Conservation (phyloP, 2,888 invertebrate species). For the Crepidodera aurea region DNA sequence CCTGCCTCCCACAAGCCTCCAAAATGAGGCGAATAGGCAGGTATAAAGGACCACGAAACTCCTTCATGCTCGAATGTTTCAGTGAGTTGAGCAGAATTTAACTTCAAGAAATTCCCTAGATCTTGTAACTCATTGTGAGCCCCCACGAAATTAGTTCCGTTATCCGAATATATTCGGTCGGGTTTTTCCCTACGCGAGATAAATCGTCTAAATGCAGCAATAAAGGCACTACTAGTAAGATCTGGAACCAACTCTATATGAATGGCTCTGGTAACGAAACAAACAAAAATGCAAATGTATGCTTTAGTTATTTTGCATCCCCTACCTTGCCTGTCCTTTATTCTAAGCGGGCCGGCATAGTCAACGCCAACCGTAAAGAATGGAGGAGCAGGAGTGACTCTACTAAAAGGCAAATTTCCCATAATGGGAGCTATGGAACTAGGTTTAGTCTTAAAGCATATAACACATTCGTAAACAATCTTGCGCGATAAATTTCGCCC, state of each 20-base stretch:
- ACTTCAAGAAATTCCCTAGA: background rate
- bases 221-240: slow-evolving; percentile 34
- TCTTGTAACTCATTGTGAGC: slow-evolving; percentile 18
- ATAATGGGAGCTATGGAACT: slow-evolving; percentile 19
- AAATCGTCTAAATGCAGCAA: slow-evolving; percentile 37
- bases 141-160: slow-evolving; percentile 39
- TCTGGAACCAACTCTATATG: slow-evolving; percentile 39
- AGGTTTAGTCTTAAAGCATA: slow-evolving; percentile 32
- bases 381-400: slow-evolving; percentile 30
- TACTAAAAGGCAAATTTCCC: slow-evolving; percentile 30
- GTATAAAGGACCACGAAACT: slow-evolving; percentile 1
- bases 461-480: slow-evolving; percentile 28
- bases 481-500: slow-evolving; percentile 22
- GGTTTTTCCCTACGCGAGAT: slow-evolving; percentile 36
- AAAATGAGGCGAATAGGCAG: slow-evolving; percentile 44
- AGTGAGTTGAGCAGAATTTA: slow-evolving; percentile 3
- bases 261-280: slow-evolving; percentile 37
- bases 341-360: slow-evolving; percentile 37
- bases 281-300: slow-evolving; percentile 39
- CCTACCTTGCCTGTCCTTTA: slow-evolving; percentile 32
- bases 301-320: slow-evolving; percentile 28
- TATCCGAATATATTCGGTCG: slow-evolving; percentile 32
- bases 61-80: slow-evolving; percentile 2
- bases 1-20: slow-evolving; percentile 56
- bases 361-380: slow-evolving; percentile 38